Evolutionary conservation across 2,113 vertebrate genomes (phyloP).

Genomic region (Nematolebias whitei): DNA sequence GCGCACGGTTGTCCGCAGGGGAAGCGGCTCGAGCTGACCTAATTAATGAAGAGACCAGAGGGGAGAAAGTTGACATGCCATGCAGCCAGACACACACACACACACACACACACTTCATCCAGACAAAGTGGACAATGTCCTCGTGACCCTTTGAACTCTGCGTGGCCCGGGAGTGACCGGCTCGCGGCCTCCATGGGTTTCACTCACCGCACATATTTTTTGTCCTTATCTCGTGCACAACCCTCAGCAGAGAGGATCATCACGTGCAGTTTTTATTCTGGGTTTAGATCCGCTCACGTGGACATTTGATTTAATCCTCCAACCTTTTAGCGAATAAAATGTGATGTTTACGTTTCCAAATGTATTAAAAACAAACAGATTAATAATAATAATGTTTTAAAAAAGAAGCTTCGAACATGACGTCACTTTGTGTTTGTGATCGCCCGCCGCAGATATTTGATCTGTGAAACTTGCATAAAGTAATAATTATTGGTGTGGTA

Average conservation of each 20-base stretch:
- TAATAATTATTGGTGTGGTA: too few relatives aligned
- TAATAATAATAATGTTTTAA: too few relatives aligned
- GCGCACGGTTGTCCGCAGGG: conserved; percentile 2
- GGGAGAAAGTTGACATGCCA: conserved; percentile 82
- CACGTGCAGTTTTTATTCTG: too few relatives aligned
- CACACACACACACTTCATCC: conserved; percentile 63
- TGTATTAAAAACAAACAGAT: too few relatives aligned
- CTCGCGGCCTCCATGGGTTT: conserved; percentile 24
- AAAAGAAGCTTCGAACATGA: too few relatives aligned
- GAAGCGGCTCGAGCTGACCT: conserved; percentile 43
- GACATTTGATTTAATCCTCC: too few relatives aligned
- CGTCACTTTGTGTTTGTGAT: too few relatives aligned
- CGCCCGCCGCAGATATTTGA: too few relatives aligned
- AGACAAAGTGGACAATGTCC: conserved; percentile 78
- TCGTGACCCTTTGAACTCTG: conserved; percentile 68
- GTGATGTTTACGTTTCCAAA: too few relatives aligned
- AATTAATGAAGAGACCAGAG: conserved; percentile 68
- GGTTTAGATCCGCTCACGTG: too few relatives aligned
- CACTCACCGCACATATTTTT: background rate
- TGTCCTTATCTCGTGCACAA: background rate
- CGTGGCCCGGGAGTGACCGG: conserved; percentile 62
- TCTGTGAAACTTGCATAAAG: too few relatives aligned
- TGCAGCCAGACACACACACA: conserved; percentile 53
- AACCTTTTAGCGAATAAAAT: too few relatives aligned
- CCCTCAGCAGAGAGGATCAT: background rate